Evolutionary conservation across 2,113 vertebrate species (phyloP).

Genomic region (Fregata magnificens): DNA sequence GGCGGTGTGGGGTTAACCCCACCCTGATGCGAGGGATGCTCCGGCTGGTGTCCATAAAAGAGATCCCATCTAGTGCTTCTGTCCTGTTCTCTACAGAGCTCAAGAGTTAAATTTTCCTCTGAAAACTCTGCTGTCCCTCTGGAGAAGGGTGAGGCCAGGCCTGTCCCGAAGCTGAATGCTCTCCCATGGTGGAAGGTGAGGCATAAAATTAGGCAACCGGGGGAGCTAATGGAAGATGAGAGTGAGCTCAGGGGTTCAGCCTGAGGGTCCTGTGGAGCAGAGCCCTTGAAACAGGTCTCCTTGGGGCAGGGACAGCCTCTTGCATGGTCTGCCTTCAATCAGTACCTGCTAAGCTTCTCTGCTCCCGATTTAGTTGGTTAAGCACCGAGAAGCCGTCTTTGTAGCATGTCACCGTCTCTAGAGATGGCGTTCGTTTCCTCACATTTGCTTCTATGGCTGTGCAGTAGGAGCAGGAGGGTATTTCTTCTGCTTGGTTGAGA

Average conservation of each 20-base stretch:
- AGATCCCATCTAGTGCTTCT: not conserved
- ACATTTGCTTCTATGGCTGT: fast-evolving
- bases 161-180: not conserved
- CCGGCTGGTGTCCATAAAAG: not conserved
- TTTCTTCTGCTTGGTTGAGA: not conserved
- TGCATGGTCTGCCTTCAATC: not conserved
- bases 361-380: not conserved
- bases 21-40: not conserved
- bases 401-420: not conserved
- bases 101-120: not conserved
- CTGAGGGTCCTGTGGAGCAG: not conserved
- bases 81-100: not conserved
- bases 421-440: not conserved
- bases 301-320: not conserved
- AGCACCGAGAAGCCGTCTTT: not conserved
- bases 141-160: not conserved
- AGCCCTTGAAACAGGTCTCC: not conserved
- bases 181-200: not conserved
- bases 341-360: not conserved
- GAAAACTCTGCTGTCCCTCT: not conserved
- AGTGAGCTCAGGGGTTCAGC: not conserved
- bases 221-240: not conserved
- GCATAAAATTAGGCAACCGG: not conserved
- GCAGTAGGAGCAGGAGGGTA: not conserved
- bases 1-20: not conserved